phyloP scores from a whole-genome alignment of 2,797 vertebrate genomes.

The Lycodopsis pacificus region DNA sequence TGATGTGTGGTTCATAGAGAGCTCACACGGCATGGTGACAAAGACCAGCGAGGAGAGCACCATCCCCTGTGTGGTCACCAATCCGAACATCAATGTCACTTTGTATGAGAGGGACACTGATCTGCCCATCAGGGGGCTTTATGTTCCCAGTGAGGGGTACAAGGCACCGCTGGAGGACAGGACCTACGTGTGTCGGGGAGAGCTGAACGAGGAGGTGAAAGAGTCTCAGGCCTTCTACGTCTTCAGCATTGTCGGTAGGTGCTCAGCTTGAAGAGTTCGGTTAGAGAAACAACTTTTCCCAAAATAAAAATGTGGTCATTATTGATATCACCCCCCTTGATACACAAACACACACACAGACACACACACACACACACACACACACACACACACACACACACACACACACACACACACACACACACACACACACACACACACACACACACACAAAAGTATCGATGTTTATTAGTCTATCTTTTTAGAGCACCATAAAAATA shows the following conservation, averaged over 20 bases:
- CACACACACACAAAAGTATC: constrained; percentile 2
- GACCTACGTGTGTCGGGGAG: constrained; percentile 90
- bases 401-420: no score
- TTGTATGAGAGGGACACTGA: constrained; percentile 87
- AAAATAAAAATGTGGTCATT: constrained; percentile 28
- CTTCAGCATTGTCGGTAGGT: constrained; percentile 89
- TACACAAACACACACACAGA: constrained; percentile 8
- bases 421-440: no score
- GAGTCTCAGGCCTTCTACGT: constrained; percentile 88
- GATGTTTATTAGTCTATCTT: constrained; percentile 37
- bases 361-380: no score
- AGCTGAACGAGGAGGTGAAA: constrained; percentile 85
- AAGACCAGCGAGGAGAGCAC: constrained; percentile 84
- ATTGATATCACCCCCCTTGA: not conserved
- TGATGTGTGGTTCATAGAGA: constrained; percentile 88
- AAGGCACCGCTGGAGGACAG: constrained; percentile 90
- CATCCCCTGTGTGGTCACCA: constrained; percentile 93
- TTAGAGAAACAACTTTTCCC: not conserved
- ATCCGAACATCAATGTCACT: constrained; percentile 89
- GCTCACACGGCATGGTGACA: constrained; percentile 86
- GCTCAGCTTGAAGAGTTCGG: not conserved
- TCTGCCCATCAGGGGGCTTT: constrained; percentile 79
- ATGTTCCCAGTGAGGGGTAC: constrained; percentile 89
- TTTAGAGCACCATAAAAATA: constrained; percentile 30
- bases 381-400: no score